Evolutionary conservation across 2,113 vertebrate species (phyloP).

Genomic region (Chlorodrepanis virens): DNA sequence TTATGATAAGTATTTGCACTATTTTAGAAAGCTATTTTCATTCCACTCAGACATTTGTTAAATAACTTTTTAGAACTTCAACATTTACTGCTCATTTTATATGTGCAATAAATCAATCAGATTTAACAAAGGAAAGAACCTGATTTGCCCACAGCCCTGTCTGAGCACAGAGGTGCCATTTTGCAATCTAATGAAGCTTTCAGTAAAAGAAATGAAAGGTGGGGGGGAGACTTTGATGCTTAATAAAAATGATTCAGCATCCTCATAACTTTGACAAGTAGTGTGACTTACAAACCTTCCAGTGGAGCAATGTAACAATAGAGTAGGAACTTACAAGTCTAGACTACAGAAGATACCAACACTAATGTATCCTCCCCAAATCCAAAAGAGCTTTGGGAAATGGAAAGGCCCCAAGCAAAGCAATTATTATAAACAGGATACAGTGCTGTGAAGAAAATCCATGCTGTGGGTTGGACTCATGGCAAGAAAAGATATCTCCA

Average conservation of each 20-base stretch:
- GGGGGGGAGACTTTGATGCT: neutral
- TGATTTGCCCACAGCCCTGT: conserved; percentile 53
- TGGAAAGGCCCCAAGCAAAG: neutral
- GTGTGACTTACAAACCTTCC: conserved; percentile 14
- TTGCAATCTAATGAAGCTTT: conserved; percentile 61
- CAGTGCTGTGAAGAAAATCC: neutral
- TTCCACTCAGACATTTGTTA: conserved; percentile 50
- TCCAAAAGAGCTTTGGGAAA: neutral
- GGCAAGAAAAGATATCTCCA: neutral
- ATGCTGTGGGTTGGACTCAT: neutral
- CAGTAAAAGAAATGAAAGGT: conserved; percentile 16
- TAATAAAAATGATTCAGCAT: conserved; percentile 59
- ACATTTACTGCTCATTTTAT: conserved; percentile 59
- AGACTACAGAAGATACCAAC: neutral
- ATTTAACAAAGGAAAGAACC: conserved; percentile 61
- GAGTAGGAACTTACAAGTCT: neutral
- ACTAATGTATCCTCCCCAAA: neutral
- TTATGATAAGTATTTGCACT: conserved; percentile 65
- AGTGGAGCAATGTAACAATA: neutral
- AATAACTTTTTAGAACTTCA: conserved; percentile 61
- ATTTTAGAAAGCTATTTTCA: conserved; percentile 56
- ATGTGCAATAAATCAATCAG: conserved; percentile 63
- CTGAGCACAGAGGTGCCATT: conserved; percentile 57
- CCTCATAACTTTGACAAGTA: conserved; percentile 41
- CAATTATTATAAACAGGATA: neutral